phyloP scores from a whole-genome alignment of 2,888 invertebrate species.

The Lutraria lutraria region DNA sequence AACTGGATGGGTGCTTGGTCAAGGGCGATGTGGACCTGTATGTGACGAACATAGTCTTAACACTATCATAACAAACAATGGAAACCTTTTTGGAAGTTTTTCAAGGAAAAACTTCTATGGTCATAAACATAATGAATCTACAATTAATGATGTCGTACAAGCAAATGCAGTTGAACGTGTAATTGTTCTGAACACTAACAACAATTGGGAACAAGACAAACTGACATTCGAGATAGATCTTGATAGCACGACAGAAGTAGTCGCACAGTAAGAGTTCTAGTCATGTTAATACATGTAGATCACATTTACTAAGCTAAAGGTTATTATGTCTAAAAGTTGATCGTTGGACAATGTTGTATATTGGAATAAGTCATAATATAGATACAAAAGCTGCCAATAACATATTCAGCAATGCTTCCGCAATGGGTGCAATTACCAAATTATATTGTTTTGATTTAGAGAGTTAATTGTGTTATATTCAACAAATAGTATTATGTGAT shows the following conservation, averaged over 20 bases:
- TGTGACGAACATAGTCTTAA: neutral
- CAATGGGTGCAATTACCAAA: neutral
- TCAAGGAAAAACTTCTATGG: neutral
- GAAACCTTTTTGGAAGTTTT: neutral
- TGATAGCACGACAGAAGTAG: neutral
- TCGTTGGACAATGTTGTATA: neutral
- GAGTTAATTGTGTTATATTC: neutral
- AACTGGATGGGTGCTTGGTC: slow-evolving; percentile 1
- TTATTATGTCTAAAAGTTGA: neutral
- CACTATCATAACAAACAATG: neutral
- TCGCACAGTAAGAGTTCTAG: neutral
- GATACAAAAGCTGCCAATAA: neutral
- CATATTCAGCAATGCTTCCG: neutral
- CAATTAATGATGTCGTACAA: neutral
- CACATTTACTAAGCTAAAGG: no score
- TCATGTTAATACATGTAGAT: neutral
- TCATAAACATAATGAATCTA: neutral
- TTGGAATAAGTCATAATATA: neutral
- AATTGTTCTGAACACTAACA: neutral
- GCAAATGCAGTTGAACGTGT: neutral
- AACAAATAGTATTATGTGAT: neutral
- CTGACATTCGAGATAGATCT: neutral
- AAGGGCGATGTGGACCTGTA: neutral
- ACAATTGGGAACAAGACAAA: slow-evolving; percentile 7
- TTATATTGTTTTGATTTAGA: neutral